phyloP scores from a whole-genome alignment of 1,140 invertebrate species.

The Fopius arisanus region DNA sequence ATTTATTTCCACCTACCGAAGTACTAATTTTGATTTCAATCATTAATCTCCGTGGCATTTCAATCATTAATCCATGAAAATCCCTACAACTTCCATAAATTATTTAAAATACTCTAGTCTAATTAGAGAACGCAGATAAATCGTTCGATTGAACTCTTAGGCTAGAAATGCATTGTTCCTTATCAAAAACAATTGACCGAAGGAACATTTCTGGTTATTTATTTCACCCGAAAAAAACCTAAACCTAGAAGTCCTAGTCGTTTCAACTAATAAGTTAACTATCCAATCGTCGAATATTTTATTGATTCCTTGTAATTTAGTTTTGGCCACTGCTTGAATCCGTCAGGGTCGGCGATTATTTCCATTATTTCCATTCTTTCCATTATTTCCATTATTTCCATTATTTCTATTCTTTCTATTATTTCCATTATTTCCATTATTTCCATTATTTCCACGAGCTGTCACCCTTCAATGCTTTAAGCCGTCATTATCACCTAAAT shows the following conservation, averaged over 20 bases:
- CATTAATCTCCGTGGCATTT: too few relatives aligned
- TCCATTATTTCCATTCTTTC: too few relatives aligned
- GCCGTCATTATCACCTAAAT: not conserved
- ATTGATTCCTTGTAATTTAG: not conserved
- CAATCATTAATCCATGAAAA: not conserved
- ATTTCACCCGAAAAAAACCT: not conserved
- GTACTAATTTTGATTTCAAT: not conserved
- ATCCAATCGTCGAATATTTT: not conserved
- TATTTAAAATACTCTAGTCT: not conserved
- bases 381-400: too few relatives aligned
- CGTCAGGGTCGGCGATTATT: not conserved
- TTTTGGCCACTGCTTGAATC: conserved; percentile 1
- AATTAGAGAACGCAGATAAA: not conserved
- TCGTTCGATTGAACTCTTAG: conserved; percentile 1
- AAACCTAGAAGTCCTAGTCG: not conserved
- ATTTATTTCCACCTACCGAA: not conserved
- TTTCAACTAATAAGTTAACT: not conserved
- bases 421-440: too few relatives aligned
- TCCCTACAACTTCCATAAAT: not conserved
- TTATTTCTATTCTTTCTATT: too few relatives aligned
- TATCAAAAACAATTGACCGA: not conserved
- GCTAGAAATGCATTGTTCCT: conserved; percentile 4
- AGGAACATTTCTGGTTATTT: not conserved
- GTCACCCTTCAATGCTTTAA: not conserved
- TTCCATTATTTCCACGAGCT: too few relatives aligned